Evolutionary conservation across 2,888 invertebrate species (phyloP).

Genomic region (Thyatira batis): DNA sequence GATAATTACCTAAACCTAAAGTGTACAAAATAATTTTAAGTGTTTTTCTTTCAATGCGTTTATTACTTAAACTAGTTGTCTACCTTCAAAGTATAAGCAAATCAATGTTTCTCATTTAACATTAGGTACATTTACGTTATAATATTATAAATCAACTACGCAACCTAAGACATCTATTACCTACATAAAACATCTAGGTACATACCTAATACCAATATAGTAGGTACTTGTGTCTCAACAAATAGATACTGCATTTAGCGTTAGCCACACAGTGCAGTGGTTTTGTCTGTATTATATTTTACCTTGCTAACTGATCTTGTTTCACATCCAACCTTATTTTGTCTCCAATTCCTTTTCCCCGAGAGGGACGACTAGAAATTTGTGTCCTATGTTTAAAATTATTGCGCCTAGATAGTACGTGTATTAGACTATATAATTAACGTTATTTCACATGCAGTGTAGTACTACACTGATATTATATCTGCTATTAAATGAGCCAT

Average conservation of each 20-base stretch:
- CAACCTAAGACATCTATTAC: background rate
- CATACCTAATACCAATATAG: conserved; percentile 32
- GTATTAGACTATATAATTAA: conserved; percentile 32
- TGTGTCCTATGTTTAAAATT: conserved; percentile 69
- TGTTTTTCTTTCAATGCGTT: background rate
- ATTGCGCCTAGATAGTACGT: conserved; percentile 55
- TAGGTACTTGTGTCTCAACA: conserved; percentile 24
- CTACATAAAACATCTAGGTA: conserved; percentile 17
- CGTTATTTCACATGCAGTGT: conserved; percentile 49
- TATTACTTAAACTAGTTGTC: background rate
- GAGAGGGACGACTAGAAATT: conserved; percentile 78
- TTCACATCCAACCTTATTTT: conserved; percentile 79
- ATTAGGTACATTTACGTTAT: background rate
- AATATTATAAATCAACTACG: background rate
- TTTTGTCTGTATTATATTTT: conserved; percentile 57
- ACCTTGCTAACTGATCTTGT: conserved; percentile 78
- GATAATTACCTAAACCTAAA: background rate
- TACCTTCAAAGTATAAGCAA: background rate
- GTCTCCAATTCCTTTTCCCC: conserved; percentile 78
- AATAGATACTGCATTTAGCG: conserved; percentile 48
- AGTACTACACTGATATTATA: conserved; percentile 36
- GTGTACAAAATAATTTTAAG: background rate
- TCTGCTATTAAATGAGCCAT: background rate
- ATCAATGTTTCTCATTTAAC: background rate
- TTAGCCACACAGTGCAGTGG: conserved; percentile 69